Evolutionary conservation across 2,888 invertebrate genomes (phyloP).

Genomic region (Pandemis corylana): DNA sequence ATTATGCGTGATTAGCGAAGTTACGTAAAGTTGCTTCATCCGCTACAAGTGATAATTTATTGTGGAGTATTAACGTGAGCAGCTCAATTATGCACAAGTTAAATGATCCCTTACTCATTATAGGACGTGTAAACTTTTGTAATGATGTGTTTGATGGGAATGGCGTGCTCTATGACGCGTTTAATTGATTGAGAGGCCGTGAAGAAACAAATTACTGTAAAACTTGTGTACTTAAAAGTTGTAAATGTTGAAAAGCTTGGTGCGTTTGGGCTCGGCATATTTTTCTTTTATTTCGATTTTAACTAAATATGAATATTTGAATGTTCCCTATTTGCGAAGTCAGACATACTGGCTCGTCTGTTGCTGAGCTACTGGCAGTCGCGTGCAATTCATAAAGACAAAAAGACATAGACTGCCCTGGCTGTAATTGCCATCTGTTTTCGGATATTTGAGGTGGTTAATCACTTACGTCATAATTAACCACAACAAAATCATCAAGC

Average conservation of each 20-base stretch:
- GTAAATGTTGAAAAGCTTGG: background rate
- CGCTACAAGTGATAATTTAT: constrained; percentile 36
- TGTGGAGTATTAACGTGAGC: constrained; percentile 15
- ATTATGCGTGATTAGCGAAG: constrained; percentile 39
- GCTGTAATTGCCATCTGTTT: no score
- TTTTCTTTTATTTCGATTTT: no score
- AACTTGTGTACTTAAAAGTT: constrained; percentile 8
- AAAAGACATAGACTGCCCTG: no score
- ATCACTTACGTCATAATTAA: no score
- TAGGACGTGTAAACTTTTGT: constrained; percentile 30
- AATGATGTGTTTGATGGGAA: constrained; percentile 23
- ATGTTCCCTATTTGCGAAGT: no score
- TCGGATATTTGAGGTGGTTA: no score
- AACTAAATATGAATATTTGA: no score
- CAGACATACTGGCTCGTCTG: no score
- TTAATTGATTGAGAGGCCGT: constrained; percentile 3
- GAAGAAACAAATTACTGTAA: constrained; percentile 15
- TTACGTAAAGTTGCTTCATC: constrained; percentile 32
- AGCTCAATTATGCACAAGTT: constrained; percentile 12
- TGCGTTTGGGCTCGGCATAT: background rate
- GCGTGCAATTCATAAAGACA: no score
- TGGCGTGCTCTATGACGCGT: background rate
- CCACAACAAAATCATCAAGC: no score
- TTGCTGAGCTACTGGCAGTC: no score
- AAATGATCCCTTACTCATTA: constrained; percentile 34